Percentiles rank a stretch among this genome's conserved stretches.
phyloP scores from a whole-genome alignment of 1,140 invertebrate species.

The Proales similis region DNA sequence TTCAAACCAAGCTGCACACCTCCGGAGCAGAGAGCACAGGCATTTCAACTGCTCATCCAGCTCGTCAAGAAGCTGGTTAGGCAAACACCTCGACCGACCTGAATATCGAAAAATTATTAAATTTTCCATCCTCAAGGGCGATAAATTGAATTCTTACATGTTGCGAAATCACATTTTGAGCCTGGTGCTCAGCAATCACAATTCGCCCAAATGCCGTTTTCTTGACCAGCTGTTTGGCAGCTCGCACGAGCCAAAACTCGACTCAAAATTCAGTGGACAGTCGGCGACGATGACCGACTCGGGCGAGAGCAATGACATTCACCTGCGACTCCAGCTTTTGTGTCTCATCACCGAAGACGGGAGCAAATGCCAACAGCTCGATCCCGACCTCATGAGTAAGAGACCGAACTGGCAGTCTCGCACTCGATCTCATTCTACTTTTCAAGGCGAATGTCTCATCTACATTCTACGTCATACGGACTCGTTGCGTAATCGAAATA shows the following conservation, averaged over 20 bases:
- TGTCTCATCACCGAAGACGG: constrained; percentile 9
- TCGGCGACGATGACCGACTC: background rate
- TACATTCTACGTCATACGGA: constrained; percentile 25
- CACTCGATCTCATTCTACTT: background rate
- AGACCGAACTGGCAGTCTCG: background rate
- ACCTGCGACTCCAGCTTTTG: background rate
- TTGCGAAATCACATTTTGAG: constrained; percentile 10
- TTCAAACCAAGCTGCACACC: constrained; percentile 22
- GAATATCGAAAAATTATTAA: constrained; percentile 25
- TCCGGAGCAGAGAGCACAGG: background rate
- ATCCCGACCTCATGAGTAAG: constrained; percentile 25
- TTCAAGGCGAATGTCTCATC: constrained; percentile 22
- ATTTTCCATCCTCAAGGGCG: background rate
- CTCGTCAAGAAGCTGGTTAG: too few species aligned
- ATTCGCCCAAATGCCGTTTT: constrained; percentile 15
- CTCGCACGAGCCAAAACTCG: background rate
- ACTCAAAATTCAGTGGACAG: background rate
- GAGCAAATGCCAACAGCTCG: constrained; percentile 16
- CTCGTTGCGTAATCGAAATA: background rate
- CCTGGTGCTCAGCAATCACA: constrained; percentile 15
- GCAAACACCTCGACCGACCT: too few species aligned
- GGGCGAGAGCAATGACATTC: constrained; percentile 1
- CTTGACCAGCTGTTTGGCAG: background rate
- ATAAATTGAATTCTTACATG: constrained; percentile 33
- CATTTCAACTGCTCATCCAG: constrained; percentile 27